Evolutionary conservation across 2,113 vertebrate genomes (phyloP), one percentile per base, ranked within the genome.

Genomic region (Sarotherodon lohbergeri): DNA sequence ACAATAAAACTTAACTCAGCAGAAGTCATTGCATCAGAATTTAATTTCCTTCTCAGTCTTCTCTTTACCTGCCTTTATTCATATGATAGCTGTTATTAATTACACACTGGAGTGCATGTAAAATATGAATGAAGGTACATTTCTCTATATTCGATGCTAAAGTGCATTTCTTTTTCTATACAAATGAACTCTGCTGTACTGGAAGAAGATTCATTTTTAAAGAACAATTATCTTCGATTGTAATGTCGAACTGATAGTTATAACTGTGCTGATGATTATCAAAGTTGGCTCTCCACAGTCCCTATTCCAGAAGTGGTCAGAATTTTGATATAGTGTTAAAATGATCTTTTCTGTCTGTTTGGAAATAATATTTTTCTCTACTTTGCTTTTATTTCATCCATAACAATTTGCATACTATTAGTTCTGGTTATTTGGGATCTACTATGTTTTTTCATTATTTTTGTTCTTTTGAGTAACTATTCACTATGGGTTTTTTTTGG

Each of bases 21-120:
- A 32, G 16, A 76, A 87, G 52, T 83, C 46, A 63, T 34, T 83
- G 79, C 36, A 57, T 83, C 11, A 63, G 55, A 78, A 81, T 90
- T 89, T 82, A 81, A 91, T 90, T 92, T 90, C 76, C 73, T 29
- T 55, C 82, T 81, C 52, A 63, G 55, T 27, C 59, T 46, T 73
- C 27, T 27, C 7, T 87, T 90, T 86, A 52, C 73, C 52, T 80
- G 22, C 27, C 11, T 88, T 90, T 87, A 17, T 84, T 80, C 79
- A 57, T 22, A 29, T 59, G 32, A 86, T 80, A 68, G n/a, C 61
- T 85, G 68, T 85, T 85, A 84, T 89, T 84, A 84, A 88, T 90
- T 56, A 82, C 17, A 80, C 79, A 88, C 56, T n/a, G 46, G 11
- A 34, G 54, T 84, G 54, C 82, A 82, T 39, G 56, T 59, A 80